Base-by-base conservation (phyloP, 2,113 vertebrate species). In the Phrynocephalus versicolor region DNA sequence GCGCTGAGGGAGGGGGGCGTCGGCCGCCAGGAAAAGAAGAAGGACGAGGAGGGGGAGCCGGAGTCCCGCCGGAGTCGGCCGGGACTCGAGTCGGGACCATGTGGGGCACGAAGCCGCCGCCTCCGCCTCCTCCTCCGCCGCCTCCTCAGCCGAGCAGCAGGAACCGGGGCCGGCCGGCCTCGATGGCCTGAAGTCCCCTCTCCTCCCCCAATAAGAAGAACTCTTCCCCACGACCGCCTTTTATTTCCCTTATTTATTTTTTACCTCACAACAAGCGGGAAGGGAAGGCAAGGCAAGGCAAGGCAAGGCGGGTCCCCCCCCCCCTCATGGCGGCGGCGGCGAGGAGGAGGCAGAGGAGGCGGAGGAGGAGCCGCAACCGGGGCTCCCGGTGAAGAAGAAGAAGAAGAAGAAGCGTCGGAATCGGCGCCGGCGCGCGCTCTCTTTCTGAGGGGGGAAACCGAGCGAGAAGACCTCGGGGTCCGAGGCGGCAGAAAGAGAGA, bases 351-450 rank as follows among this genome's bases (percentile, higher is more conserved):
- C 5, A 18, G 60, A 45, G 71, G 72, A 37, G 72, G 39, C 33
- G 71, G 72, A 41, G 72, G 72, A 39, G 72, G 72, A 37, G 72
- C 37, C 13, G 72, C 72, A 19, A 76, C 33, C 10, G 90, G 57
- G 82, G 88, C 27, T 87, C 83, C 72, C 78, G 85, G 87, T 84
- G 87, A 84, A 67, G 55, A 33, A 60, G 41, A 39, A 75, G 73
- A 21, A 58, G 57, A 67, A n/a, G 67, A 33, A 37, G 35, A 60
- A 60, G 58, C 58, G 58, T 7, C 58, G 14, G 64, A 3, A 30
- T 13, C 10, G 57, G 72, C 71, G 64, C 39, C 51, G 76, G 78
- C 27, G 37, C 18, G 45, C 35, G 41, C 9, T 13, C 51, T 10
- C 37, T 16, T 16, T 18, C 58, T 12, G 62, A 2, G 60, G 60